These are phyloP conservation scores for Artemia sp. DNA, from an alignment of 2,888 invertebrate genomes.

Conservation along the genomic window DNA sequence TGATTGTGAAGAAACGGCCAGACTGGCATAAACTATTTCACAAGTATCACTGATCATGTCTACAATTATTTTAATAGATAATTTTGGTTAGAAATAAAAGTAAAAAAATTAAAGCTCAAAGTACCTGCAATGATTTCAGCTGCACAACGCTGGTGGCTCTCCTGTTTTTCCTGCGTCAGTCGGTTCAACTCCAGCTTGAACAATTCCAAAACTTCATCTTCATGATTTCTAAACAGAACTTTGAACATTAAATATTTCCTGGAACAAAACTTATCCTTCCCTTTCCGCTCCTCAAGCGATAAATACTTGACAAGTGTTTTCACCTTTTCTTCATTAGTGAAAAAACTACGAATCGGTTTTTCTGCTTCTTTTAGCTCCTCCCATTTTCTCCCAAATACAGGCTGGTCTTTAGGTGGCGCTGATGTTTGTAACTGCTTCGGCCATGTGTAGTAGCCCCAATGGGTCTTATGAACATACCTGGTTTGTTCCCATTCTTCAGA, in stretches of 20 bases:
- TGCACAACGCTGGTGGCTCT: constrained; percentile 57
- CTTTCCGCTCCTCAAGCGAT: constrained; percentile 69
- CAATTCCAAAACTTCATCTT: constrained; percentile 43
- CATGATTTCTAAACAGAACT: constrained; percentile 61
- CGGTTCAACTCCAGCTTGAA: constrained; percentile 47
- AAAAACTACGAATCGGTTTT: constrained; percentile 46
- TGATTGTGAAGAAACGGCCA: too few relatives aligned
- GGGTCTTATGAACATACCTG: constrained; percentile 48
- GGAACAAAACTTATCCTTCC: constrained; percentile 57
- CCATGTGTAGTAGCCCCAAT: constrained; percentile 41
- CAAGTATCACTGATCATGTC: neutral
- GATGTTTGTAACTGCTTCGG: constrained; percentile 42
- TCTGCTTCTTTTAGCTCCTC: constrained; percentile 48
- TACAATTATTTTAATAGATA: neutral
- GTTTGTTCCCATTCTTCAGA: constrained; percentile 56
- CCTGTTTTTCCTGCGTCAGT: constrained; percentile 30
- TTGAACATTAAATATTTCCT: constrained; percentile 52
- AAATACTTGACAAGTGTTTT: constrained; percentile 51
- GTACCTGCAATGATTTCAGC: constrained; percentile 54
- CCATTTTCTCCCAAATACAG: constrained; percentile 34
- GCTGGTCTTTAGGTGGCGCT: constrained; percentile 48
- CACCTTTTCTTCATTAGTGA: constrained; percentile 46
- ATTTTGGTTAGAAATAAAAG: constrained; percentile 3
- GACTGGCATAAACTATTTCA: too few relatives aligned
- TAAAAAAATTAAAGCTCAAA: neutral